These are phyloP conservation scores for Sceliomorpha sp. DNA, from an alignment of 2,888 invertebrate genomes.

Conservation along the genomic window DNA sequence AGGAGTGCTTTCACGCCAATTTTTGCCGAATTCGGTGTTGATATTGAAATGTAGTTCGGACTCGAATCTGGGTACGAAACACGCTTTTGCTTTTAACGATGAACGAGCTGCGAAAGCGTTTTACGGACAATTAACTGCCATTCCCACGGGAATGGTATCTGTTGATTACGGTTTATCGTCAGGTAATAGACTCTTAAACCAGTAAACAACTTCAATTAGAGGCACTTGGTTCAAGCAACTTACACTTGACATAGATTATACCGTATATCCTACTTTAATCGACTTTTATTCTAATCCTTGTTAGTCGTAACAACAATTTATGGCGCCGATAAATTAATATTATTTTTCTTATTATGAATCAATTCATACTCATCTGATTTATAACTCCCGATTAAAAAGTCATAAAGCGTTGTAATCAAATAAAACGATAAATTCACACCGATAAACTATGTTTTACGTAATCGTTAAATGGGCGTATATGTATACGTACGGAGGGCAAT, in stretches of 20 bases:
- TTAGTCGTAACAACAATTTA: conserved; percentile 27
- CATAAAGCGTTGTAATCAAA: conserved; percentile 16
- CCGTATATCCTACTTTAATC: conserved; percentile 33
- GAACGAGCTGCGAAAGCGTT: conserved; percentile 62
- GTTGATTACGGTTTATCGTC: conserved; percentile 57
- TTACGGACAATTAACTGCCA: conserved; percentile 64
- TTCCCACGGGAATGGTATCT: conserved; percentile 66
- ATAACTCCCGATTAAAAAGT: conserved; percentile 6
- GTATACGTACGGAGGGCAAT: too few relatives aligned
- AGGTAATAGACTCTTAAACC: conserved; percentile 57
- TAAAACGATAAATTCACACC: background rate
- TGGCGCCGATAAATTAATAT: conserved; percentile 13
- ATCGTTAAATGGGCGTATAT: too few relatives aligned
- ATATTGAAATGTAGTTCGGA: conserved; percentile 53
- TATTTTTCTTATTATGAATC: too few relatives aligned
- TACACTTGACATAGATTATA: conserved; percentile 49
- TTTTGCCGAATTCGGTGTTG: conserved; percentile 55
- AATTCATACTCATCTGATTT: conserved; percentile 10
- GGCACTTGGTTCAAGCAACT: conserved; percentile 48
- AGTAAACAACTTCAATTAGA: conserved; percentile 58
- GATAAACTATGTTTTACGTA: too few relatives aligned
- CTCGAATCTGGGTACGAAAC: conserved; percentile 53
- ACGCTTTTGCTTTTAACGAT: conserved; percentile 67
- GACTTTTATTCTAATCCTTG: conserved; percentile 42
- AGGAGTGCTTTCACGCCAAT: conserved; percentile 31